phyloP scores from a whole-genome alignment of 2,113 vertebrate genomes.

The Scomber colias region DNA sequence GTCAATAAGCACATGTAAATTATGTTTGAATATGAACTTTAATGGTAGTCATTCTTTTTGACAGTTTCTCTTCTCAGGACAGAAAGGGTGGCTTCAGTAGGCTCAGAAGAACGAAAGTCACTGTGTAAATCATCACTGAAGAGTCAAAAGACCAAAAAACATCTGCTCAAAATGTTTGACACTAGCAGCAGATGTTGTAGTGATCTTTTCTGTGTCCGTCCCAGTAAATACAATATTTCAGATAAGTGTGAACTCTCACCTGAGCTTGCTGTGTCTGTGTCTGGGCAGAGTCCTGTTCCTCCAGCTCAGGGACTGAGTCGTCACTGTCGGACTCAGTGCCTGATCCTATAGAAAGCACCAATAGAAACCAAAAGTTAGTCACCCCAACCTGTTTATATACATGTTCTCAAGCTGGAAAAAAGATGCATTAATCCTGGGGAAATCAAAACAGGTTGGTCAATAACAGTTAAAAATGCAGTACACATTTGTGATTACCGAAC shows the following conservation, averaged over 20 bases:
- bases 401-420: neutral
- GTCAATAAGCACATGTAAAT: neutral
- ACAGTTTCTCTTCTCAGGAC: conserved; percentile 75
- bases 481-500: neutral
- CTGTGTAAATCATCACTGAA: conserved; percentile 79
- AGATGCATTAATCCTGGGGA: conserved; percentile 15
- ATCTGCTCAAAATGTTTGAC: neutral
- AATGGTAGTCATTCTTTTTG: neutral
- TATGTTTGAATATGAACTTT: neutral
- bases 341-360: conserved; percentile 87
- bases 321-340: conserved; percentile 99
- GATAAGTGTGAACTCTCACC: conserved; percentile 76
- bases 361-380: neutral
- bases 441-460: neutral
- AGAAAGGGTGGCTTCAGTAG: conserved; percentile 77
- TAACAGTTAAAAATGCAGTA: neutral
- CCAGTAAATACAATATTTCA: neutral
- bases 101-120: conserved; percentile 85
- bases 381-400: neutral
- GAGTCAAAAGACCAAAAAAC: conserved; percentile 34
- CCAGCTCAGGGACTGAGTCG: conserved; percentile 97
- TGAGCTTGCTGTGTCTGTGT: conserved; percentile 97
- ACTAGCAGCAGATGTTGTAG: neutral
- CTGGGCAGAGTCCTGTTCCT: conserved; percentile 97
- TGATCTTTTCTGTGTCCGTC: neutral